Conservation (phyloP, 2,113 vertebrate species). For the Eubucco bourcierii region DNA sequence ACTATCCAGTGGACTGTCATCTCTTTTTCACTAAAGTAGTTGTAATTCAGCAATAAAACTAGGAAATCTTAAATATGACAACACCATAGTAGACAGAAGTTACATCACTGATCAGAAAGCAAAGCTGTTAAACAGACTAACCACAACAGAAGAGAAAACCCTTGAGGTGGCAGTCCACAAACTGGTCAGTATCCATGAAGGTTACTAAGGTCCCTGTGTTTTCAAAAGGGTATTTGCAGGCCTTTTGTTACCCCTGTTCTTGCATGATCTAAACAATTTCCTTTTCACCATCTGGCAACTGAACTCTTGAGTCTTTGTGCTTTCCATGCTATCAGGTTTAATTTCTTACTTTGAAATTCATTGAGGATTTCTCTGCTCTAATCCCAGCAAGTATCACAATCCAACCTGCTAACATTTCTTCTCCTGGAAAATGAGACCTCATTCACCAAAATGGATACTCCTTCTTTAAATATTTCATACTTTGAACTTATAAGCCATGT, state of each 20-base stretch:
- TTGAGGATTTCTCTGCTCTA: not conserved
- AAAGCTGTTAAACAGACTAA: not conserved
- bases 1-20: not conserved
- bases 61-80: not conserved
- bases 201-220: not conserved
- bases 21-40: not conserved
- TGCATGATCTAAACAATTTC: not conserved
- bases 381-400: not conserved
- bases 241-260: not conserved
- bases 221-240: not conserved
- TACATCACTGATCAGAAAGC: not conserved
- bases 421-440: not conserved
- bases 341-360: not conserved
- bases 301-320: not conserved
- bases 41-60: not conserved
- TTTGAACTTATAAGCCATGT: not conserved
- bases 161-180: not conserved
- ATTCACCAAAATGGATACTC: not conserved
- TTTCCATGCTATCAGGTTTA: slow-evolving; percentile 2
- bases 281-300: not conserved
- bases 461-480: not conserved
- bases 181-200: not conserved
- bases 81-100: not conserved
- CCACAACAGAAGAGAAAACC: not conserved
- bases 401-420: not conserved